phyloP scores from a whole-genome alignment of 2,888 invertebrate genomes.

The Macaria notata region DNA sequence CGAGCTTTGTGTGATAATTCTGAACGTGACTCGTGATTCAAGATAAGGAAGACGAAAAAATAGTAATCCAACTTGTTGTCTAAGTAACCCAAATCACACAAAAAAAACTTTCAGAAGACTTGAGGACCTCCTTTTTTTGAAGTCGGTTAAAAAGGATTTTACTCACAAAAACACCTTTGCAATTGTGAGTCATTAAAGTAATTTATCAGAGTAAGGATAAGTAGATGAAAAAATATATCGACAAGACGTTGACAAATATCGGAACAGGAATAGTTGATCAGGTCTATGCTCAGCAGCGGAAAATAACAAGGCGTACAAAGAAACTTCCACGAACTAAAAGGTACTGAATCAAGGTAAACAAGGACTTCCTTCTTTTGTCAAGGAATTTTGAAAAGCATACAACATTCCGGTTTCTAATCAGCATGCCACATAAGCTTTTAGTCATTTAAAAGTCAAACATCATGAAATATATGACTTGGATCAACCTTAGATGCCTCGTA shows the following conservation, averaged over 20 bases:
- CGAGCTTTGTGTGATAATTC: constrained; percentile 25
- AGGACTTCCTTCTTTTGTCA: constrained; percentile 28
- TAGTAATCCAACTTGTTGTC: background rate
- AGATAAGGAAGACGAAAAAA: constrained; percentile 24
- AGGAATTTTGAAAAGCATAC: constrained; percentile 32
- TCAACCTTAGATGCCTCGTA: too few species aligned
- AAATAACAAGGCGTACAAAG: background rate
- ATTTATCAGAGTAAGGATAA: too few species aligned
- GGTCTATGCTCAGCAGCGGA: too few species aligned
- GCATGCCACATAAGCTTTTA: constrained; percentile 7
- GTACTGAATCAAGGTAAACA: constrained; percentile 23
- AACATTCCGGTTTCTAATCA: constrained; percentile 33
- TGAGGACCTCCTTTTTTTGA: background rate
- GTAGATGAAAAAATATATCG: too few species aligned
- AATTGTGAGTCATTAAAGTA: too few species aligned
- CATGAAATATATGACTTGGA: background rate
- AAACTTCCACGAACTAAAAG: background rate
- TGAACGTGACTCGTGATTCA: constrained; percentile 33
- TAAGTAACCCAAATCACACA: too few species aligned
- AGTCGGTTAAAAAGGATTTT: background rate
- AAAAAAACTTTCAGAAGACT: too few species aligned
- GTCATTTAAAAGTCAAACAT: background rate
- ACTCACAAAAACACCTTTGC: too few species aligned
- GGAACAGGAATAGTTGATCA: too few species aligned
- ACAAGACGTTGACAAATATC: too few species aligned